These are phyloP conservation scores for Xiphias gladius DNA, from an alignment of 2,113 vertebrate genomes.

Conservation along the genomic window DNA sequence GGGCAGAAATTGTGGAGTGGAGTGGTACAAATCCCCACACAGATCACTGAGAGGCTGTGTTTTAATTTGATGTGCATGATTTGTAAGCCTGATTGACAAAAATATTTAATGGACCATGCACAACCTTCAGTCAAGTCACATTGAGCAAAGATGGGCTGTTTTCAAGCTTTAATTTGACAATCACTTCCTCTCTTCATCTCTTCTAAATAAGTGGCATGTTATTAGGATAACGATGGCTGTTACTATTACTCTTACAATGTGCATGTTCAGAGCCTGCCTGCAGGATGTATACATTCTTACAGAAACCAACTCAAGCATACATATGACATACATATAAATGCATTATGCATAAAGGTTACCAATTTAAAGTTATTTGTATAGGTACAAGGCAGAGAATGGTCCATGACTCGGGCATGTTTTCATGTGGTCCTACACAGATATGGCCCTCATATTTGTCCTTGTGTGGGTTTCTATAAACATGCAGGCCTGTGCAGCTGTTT, in stretches of 20 bases:
- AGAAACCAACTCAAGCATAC: not conserved
- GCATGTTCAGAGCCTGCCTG: not conserved
- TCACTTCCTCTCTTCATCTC: conserved; percentile 10
- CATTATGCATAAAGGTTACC: not conserved
- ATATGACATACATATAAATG: not conserved
- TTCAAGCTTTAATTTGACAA: conserved; percentile 26
- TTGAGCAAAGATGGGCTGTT: conserved; percentile 34
- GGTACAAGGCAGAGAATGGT: not conserved
- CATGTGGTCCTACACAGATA: not conserved
- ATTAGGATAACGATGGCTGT: conserved; percentile 6
- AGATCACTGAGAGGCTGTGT: conserved; percentile 53
- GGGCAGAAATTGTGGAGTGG: conserved; percentile 41
- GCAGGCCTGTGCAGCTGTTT: conserved; percentile 37
- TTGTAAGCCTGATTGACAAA: conserved; percentile 70
- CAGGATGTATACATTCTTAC: not conserved
- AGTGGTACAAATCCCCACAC: conserved; percentile 55
- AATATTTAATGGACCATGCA: conserved; percentile 43
- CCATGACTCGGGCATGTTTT: conserved; percentile 8
- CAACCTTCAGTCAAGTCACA: conserved; percentile 45
- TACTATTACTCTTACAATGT: not conserved
- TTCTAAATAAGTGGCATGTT: conserved; percentile 12
- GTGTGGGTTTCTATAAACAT: conserved; percentile 20
- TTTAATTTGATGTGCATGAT: conserved; percentile 72
- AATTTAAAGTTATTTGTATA: not conserved
- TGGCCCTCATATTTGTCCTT: not conserved